Conservation (phyloP, 35 echinoderm and acorn worm species). For the Hemicentrotus pulcherrimus region DNA sequence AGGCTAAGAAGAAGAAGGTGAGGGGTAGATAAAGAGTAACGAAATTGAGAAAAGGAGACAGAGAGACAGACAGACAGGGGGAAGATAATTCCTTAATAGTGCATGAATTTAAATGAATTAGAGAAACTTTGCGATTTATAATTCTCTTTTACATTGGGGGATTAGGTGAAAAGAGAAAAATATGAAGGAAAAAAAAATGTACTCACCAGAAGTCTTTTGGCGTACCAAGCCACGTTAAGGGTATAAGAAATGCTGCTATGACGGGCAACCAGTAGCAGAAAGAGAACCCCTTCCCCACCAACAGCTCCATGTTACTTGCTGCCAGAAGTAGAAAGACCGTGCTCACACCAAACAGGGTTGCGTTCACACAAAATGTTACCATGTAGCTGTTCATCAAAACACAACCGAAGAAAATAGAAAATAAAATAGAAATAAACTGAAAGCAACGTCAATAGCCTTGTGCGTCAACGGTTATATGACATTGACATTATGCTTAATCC, state of each 20-base stretch:
- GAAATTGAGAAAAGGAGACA: background rate
- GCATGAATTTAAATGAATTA: no score
- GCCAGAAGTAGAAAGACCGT: conserved; percentile 82
- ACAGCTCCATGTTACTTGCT: conserved; percentile 64
- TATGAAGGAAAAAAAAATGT: no score
- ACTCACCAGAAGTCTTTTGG: conserved; percentile 98
- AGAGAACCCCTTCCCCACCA: conserved; percentile 44
- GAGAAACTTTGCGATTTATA: background rate
- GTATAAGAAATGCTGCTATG: conserved; percentile 63
- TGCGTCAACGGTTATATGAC: no score
- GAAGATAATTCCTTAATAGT: no score
- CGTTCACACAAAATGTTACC: conserved; percentile 83
- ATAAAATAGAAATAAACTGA: background rate
- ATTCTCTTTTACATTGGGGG: no score
- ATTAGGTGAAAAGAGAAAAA: no score
- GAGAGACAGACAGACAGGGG: background rate
- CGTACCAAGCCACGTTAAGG: conserved; percentile 88
- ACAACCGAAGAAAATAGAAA: background rate
- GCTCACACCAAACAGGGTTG: conserved; percentile 86
- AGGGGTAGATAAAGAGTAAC: background rate
- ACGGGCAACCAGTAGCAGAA: conserved; percentile 81
- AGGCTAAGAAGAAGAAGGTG: background rate
- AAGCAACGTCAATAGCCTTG: no score
- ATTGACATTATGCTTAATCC: no score
- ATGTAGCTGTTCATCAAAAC: conserved; percentile 52